A percentile compares a stretch with the other conserved stretches of the same genome.
Conservation (phyloP, 2,797 vertebrate species). For the Sebastes reedi region DNA sequence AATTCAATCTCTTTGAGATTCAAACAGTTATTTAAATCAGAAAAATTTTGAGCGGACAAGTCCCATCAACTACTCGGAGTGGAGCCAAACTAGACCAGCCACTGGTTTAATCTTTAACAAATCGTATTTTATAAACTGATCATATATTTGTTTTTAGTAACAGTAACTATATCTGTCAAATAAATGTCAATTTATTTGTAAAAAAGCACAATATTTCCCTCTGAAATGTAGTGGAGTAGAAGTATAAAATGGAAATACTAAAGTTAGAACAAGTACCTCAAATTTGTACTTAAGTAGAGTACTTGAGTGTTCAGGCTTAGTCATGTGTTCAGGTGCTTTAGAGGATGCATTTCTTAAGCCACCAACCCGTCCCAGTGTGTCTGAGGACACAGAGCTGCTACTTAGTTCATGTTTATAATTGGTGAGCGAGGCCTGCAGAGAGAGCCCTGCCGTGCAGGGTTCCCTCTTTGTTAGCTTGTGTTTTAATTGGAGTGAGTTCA, state of each 20-base stretch:
- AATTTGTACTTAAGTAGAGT: not conserved
- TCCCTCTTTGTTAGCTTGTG: constrained; percentile 35
- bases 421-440: constrained; percentile 15
- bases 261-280: not conserved
- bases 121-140: not conserved
- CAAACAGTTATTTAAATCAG: no score
- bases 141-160: not conserved
- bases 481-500: constrained; percentile 66
- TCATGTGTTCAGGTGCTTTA: not conserved
- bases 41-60: no score
- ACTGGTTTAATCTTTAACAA: not conserved
- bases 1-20: no score
- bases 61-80: no score
- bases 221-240: not conserved
- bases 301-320: no score
- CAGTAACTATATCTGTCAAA: not conserved
- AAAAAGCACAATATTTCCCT: not conserved
- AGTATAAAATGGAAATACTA: not conserved
- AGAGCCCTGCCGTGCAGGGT: not conserved
- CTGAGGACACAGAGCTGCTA: not conserved
- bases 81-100: not conserved
- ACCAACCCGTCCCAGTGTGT: not conserved
- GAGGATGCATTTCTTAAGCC: not conserved
- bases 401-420: constrained; percentile 13
- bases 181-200: not conserved